Base-by-base conservation (phyloP, 2,888 invertebrate genomes). In the Silvanus unidentatus region DNA sequence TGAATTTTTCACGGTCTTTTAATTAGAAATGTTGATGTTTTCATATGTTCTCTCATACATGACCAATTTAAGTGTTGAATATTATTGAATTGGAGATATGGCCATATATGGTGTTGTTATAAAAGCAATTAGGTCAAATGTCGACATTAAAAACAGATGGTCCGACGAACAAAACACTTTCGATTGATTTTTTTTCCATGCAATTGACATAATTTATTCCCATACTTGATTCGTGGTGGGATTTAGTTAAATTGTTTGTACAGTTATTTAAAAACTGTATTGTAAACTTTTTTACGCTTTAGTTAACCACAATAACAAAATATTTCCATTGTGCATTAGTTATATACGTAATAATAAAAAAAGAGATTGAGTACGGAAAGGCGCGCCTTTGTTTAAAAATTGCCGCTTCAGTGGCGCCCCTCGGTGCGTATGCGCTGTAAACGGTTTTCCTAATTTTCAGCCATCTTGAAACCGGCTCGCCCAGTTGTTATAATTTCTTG, bases 391-490 rank as follows among this genome's bases (percentile, higher is more conserved):
- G 41, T 41, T 49, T 47, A 32, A 37, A 58, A 52, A 48, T 45
- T 34, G 46, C 44, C 15, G n/a, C n/a, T n/a, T n/a, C 48, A 46
- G 52, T 57, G 66, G 66, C 64, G 62, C 57, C 37, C 22, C 22
- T 22, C 57, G 55, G 56, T 50, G 59, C 64, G 66, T 67, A 54
- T 55, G 65, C 63, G 66, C 59, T 53, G 52, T 32, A n/a, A n/a
- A n/a, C n/a, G n/a, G n/a, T n/a, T n/a, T n/a, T n/a, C n/a, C 8
- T 22, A 32, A 11, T 57, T 62, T 70, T 70, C 71, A 70, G 70
- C 60, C 69, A 70, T 63, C 59, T 38, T 42, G 57, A 59, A 59
- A 60, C 65, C 63, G 70, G 68, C 70, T 70, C 72, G 70, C 72
- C 71, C 69, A 70, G 67, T 69, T 64, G 64, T 54, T 58, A 12